Evolutionary conservation across 2,888 invertebrate genomes (phyloP).

Genomic region (Melanostoma scalare): DNA sequence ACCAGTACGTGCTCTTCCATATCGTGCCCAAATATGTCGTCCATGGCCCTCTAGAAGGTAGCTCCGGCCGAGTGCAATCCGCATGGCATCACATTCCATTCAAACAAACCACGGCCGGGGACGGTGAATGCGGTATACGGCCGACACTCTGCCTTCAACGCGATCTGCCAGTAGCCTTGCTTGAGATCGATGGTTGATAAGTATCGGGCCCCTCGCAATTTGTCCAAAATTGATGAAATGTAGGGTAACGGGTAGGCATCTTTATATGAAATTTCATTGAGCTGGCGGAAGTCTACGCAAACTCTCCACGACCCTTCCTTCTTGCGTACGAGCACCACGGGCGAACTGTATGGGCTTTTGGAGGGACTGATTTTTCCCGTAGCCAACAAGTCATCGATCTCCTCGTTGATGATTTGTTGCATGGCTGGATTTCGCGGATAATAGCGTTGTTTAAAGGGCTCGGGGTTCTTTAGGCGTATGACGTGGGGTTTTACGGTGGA

Average conservation of each 20-base stretch:
- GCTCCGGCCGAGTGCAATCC: no score
- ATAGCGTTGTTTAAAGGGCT: constrained; percentile 4
- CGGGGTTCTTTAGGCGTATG: not conserved
- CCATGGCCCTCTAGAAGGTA: no score
- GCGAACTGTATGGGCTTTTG: constrained; percentile 13
- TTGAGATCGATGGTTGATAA: not conserved
- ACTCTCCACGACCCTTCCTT: constrained; percentile 40
- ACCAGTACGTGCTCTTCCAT: no score
- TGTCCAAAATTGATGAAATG: not conserved
- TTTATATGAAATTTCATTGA: not conserved
- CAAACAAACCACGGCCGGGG: no score
- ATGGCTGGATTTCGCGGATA: constrained; percentile 22
- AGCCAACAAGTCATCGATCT: not conserved
- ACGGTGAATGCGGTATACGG: no score
- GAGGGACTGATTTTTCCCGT: constrained; percentile 3
- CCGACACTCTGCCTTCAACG: no score
- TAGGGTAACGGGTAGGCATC: constrained; percentile 9
- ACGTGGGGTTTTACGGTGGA: no score
- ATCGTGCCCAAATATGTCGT: no score
- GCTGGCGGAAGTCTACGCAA: constrained; percentile 34
- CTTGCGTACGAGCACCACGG: constrained; percentile 16
- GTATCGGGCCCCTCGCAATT: not conserved
- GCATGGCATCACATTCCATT: no score
- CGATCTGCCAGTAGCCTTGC: not conserved
- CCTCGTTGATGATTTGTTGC: constrained; percentile 6